Evolutionary conservation across 2,888 invertebrate species (phyloP), one percentile per base, ranked within the genome.

Genomic region (Mantis religiosa): DNA sequence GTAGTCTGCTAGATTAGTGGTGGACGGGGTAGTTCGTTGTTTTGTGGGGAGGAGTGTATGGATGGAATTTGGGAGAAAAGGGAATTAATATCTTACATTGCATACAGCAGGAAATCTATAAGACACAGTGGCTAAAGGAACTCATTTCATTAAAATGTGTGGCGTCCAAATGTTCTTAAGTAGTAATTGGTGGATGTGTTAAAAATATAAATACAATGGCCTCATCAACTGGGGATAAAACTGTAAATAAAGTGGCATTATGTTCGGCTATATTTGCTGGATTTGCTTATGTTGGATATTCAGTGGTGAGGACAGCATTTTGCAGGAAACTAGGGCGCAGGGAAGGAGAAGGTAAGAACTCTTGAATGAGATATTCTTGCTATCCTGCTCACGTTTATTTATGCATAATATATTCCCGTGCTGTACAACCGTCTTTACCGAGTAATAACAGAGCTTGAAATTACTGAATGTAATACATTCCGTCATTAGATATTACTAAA

Each of bases 261-360:
- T 94, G 94, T 90, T 94, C 94, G 12, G 94, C 94, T 82, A 93
- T 94, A 87, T 93, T 94, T 91, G 94, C 94, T 81, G 94, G 94
- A 27, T 94, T 94, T 91, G 94, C 94, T 2, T 94, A 94, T 91
- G 93, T 94, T 30, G 94, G 94, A 3, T 94, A 94, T 90, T 93
- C 93, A 14, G 93, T 93, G 14, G 93, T 93, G 14, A 91, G 92
- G 89, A 93, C 93, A 28, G 93, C 93, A 30, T 93, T 93, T 90
- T 93, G 93, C 90, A 91, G 93, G 87, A 91, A 92, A 89, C 90
- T 92, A 71, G 92, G 93, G 14, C 91, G 92, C 85, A 91, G 92
- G 87, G 92, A 92, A 83, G 91, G 91, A 81, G 92, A 92, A 89
- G 92, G 93, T 93, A 91, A 91, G n/a, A 7, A 2, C 9, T 27